Conservation (phyloP, 2,888 invertebrate genomes). For the Cryptosula pallasiana region DNA sequence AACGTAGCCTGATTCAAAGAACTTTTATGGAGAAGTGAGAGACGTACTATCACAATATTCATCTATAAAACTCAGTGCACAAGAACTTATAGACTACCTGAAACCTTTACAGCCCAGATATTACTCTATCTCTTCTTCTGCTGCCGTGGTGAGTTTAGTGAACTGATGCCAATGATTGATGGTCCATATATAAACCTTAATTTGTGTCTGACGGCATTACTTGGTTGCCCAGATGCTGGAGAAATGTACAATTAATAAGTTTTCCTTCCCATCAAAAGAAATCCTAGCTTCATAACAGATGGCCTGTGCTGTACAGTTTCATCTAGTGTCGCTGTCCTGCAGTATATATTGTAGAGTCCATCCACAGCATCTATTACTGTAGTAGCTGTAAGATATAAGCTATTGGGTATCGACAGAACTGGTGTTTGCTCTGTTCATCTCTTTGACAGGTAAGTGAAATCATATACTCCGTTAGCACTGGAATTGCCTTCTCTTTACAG, state of each 20-base stretch:
- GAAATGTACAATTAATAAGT: no score
- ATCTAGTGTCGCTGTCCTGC: no score
- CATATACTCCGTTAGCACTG: no score
- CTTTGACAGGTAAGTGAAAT: neutral
- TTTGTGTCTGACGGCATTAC: no score
- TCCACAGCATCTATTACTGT: constrained; percentile 35
- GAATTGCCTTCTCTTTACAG: no score
- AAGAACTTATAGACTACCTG: constrained; percentile 32
- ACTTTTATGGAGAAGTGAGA: constrained; percentile 30
- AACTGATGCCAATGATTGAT: no score
- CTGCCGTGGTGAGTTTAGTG: constrained; percentile 32
- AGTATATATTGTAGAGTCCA: constrained; percentile 29
- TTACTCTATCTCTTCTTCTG: constrained; percentile 41
- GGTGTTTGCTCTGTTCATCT: constrained; percentile 30
- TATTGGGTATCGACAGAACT: constrained; percentile 30
- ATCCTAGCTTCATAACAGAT: no score
- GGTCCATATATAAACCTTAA: no score
- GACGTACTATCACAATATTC: constrained; percentile 33
- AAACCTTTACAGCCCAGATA: constrained; percentile 37
- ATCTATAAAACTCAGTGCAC: constrained; percentile 27
- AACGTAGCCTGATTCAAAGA: neutral
- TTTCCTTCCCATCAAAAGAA: no score
- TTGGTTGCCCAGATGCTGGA: no score
- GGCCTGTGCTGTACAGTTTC: no score
- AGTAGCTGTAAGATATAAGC: constrained; percentile 34